Evolutionary conservation across 37 sponge, comb jelly and placozoan genomes (phyloP), one percentile per base, ranked within the genome.

Genomic region (Agelas oroides): DNA sequence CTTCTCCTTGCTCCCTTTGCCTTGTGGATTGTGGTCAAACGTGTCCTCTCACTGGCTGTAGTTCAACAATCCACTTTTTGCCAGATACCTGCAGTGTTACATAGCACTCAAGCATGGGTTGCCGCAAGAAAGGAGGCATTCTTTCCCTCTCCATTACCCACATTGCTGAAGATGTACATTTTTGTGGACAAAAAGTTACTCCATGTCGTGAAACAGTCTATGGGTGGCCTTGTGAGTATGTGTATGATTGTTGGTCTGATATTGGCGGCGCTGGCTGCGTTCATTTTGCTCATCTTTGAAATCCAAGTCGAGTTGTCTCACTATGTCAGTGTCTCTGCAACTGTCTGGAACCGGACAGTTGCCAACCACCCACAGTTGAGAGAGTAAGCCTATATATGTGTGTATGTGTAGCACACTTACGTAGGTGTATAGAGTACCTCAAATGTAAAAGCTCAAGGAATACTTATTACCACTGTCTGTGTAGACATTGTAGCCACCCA

Each of bases 231-330:
- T 1, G 64, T 75, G 41, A 89, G 81, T 36, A 33, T 33, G 28
- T 41, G 31, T 32, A 87, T 92, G 59, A 89, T 92, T 13, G 23
- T 76, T 2, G 68, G 77, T 0, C 57, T 92, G 79, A 5, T 92
- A 74, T 38, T 89, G 53, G 72, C 40, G 32, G 71, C 54, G 33
- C 53, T 59, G 33, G 66, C 53, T 24, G 65, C 39, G 31, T 19
- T 63, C 8, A 64, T 82, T 30, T 46, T 91, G 23, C 75, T 91
- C 19, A 40, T 80, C 5, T 57, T 89, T 46, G 38, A 92, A 82
- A 84, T 84, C 5, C 93, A 89, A 53, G 75, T 84, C 66, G 93
- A 92, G 67, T 8, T 84, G 71, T 55, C 34, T 27, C 86, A 92
- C 59, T 73, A 78, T 23, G 81, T 72, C 2, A 67, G 63, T 21